Evolutionary conservation across 2,113 vertebrate genomes (phyloP).

Genomic region (Trogon melanurus): DNA sequence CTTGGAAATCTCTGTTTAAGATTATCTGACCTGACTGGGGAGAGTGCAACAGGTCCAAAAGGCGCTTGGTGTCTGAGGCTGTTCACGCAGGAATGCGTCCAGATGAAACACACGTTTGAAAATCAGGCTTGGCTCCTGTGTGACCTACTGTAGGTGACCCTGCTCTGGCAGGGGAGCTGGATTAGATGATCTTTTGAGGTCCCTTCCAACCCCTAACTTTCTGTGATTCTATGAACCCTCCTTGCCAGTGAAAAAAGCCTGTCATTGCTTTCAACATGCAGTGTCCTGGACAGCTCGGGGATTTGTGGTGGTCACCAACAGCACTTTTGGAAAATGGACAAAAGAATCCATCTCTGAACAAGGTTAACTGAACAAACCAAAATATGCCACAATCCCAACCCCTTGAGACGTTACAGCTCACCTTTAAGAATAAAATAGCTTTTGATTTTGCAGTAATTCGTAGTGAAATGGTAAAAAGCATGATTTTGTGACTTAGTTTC

Average conservation of each 20-base stretch:
- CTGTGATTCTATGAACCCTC: no score
- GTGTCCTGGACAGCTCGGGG: background rate
- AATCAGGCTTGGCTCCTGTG: no score
- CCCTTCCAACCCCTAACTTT: no score
- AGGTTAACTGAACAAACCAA: background rate
- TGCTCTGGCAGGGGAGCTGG: no score
- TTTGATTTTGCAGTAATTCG: background rate
- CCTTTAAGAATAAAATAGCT: background rate
- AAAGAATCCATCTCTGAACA: background rate
- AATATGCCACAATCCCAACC: background rate
- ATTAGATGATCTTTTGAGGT: no score
- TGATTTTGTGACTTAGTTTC: background rate
- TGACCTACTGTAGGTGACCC: no score
- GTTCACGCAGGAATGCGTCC: background rate
- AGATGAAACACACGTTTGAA: no score
- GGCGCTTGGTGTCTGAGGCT: background rate
- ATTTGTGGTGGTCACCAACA: background rate
- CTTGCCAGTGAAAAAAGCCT: background rate
- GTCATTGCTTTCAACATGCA: background rate
- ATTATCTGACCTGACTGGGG: background rate
- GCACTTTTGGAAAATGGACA: background rate
- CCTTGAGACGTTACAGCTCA: background rate
- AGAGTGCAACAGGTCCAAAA: background rate
- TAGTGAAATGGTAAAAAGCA: background rate
- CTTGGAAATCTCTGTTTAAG: background rate